phyloP scores from a whole-genome alignment of 2,113 vertebrate genomes.

The Nymphicus hollandicus region DNA sequence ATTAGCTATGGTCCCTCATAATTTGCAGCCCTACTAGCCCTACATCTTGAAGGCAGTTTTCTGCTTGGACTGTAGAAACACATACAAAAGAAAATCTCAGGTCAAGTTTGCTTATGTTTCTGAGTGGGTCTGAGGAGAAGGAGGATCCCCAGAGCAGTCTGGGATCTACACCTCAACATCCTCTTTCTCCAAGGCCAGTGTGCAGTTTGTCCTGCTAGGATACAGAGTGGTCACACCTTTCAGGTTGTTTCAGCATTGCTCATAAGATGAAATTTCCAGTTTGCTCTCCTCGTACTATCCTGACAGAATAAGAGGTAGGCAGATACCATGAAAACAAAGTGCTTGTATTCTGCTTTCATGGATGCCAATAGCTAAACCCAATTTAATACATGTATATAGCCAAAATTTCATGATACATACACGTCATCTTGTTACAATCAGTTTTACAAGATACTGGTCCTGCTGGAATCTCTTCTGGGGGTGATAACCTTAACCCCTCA shows the following conservation, averaged over 20 bases:
- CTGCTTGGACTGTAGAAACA: background rate
- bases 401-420: background rate
- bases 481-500: background rate
- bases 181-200: background rate
- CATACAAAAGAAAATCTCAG: background rate
- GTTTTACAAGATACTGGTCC: background rate
- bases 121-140: background rate
- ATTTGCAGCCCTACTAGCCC: background rate
- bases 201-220: background rate
- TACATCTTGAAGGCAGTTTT: background rate
- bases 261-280: background rate
- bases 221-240: rapidly evolving
- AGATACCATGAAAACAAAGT: background rate
- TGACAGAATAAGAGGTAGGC: background rate
- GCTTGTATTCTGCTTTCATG: background rate
- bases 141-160: background rate
- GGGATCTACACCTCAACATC: background rate
- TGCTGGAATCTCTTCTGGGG: background rate
- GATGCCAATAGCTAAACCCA: background rate
- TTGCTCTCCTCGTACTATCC: background rate
- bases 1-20: background rate
- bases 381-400: background rate
- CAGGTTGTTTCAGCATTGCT: background rate
- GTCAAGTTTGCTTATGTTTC: background rate
- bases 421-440: background rate